Base-by-base conservation (phyloP, 2,113 vertebrate genomes). In the Nycticorax nycticorax region DNA sequence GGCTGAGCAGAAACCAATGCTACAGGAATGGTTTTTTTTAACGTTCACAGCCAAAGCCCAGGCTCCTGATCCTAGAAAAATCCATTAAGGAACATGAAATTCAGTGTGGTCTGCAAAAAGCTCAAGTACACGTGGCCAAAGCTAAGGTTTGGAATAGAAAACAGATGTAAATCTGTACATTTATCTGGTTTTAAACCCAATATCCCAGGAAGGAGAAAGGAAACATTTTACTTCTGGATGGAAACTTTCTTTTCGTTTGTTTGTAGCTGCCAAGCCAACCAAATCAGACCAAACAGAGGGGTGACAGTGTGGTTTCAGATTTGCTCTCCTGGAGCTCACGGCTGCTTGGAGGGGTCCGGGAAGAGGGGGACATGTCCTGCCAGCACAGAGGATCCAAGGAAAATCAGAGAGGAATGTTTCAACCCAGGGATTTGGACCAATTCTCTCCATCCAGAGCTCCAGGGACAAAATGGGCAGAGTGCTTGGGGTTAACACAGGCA, bases 381-480 rank as follows among this genome's bases (percentile, higher is more conserved):
- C 69, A 91, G 64, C 35, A 71, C 28, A 63, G 17, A 6, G 14
- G 20, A 62, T 28, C 6, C 52, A 62, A 32, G 28, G 35, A 83
- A 83, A 76, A 56, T 41, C 72, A 77, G 26, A 82, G 10, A 23
- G 30, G 14, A 6, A 57, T 0, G 2, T 9, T 71, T 32, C 50
- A 57, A 2, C 7, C 11, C 0, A 0, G 2, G 55, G 37, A 59
- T 71, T 57, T 30, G 15, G 59, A 50, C 3, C 26, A 32, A 37
- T 63, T 87, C 60, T 64, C 37, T 47, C 47, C 57, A 45, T 10
- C 15, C 43, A 87, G 48, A 72, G 33, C 35, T 72, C 26, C 12
- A 26, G 37, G 21, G 11, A 37, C 14, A 63, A 56, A 63, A 47
- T 0, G 8, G 24, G 52, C 32, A 72, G 41, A 67, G 50, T 2